Evolutionary conservation across 2,113 vertebrate genomes (phyloP).

Genomic region (Xenopus borealis): DNA sequence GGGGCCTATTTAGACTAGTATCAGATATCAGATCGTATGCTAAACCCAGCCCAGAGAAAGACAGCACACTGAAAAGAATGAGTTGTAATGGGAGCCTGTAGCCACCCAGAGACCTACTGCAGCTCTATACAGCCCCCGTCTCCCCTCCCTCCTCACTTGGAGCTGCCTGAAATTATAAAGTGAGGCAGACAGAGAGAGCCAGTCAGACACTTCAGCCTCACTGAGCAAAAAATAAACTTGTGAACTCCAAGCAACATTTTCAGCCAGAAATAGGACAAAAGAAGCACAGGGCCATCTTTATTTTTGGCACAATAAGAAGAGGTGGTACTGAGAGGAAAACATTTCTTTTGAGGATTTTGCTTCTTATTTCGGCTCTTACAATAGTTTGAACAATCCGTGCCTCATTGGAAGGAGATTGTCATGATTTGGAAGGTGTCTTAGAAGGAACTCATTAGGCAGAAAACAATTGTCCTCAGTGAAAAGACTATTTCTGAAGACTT

Average conservation of each 20-base stretch:
- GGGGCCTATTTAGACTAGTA: constrained; percentile 8
- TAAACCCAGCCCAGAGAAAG: not conserved
- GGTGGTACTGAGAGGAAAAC: not conserved
- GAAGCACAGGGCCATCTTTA: not conserved
- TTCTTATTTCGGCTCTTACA: not conserved
- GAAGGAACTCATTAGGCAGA: not conserved
- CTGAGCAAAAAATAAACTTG: constrained; percentile 9
- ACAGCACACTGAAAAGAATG: not conserved
- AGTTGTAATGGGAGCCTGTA: constrained; percentile 23
- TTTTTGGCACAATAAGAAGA: not conserved
- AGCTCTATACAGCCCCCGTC: accelerated
- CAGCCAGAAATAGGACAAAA: constrained; percentile 1
- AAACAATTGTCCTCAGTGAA: too few relatives aligned
- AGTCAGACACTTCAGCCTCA: constrained; percentile 18
- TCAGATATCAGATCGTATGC: constrained; percentile 35
- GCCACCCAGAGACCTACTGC: not conserved
- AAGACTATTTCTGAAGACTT: too few relatives aligned
- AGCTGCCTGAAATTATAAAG: constrained; percentile 19
- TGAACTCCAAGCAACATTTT: not conserved
- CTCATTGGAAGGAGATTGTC: not conserved
- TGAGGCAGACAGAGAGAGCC: constrained; percentile 7
- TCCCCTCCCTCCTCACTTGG: not conserved
- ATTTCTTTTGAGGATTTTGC: not conserved
- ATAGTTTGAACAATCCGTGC: not conserved
- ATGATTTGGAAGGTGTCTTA: not conserved